Evolutionary conservation across 2,888 invertebrate species (phyloP), one percentile per base, ranked within the genome.

Genomic region (Hypselothyrea guttata): DNA sequence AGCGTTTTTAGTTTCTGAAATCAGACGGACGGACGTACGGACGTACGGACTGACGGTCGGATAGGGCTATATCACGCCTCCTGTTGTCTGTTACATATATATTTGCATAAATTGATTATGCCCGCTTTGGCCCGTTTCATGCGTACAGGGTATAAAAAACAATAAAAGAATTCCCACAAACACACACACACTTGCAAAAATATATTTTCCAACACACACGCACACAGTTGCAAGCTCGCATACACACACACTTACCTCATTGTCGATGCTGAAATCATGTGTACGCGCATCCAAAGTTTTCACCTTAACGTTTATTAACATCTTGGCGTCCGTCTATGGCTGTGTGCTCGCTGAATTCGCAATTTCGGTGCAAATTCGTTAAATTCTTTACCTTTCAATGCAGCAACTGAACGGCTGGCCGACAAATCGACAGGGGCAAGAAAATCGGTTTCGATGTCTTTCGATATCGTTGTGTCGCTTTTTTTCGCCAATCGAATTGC

Each of bases 201-300:
- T 9, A 9, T 8, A 28, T 7, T 3, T 9, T 4, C 28, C 7
- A 1, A n/a, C 18, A 41, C 11, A 27, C n/a, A n/a, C 40, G 38
- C 11, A 5, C 9, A 31, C 18, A 44, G n/a, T n/a, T 5, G 49
- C 42, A 57, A 30, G 41, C 37, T 30, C 46, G 27, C 31, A 33
- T 13, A 35, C 13, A 44, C 40, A 49, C 47, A 48, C 59, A 92
- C 95, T 94, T 92, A 97, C 97, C 91, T 95, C 95, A 92, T 96
- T 95, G 64, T 95, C 94, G 55, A 96, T 94, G 47, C 92, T 92
- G 90, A 97, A 96, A 41, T 92, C 91, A 89, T 96, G 96, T 91
- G 96, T 96, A 88, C 93, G 94, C 31, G 96, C 95, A 92, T 97
- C 97, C 88, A 97, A 92, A 62, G 97, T 97, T 91, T 96, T 97